Conservation (phyloP, 2,888 invertebrate species). For the Heliconius erato region DNA sequence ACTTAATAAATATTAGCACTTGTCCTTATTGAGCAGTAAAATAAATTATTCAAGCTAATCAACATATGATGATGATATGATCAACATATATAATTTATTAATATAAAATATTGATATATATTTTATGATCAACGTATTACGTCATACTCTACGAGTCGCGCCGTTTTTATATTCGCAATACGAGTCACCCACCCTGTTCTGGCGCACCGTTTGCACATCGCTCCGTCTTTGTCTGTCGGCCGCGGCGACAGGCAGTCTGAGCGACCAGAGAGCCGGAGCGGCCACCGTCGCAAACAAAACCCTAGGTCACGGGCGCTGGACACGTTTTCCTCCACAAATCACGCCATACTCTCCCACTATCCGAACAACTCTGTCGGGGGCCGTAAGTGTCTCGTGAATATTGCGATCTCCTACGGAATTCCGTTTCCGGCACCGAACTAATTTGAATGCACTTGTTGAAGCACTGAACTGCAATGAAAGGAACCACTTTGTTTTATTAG, state of each 20-base stretch:
- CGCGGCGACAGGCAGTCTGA: conserved; percentile 85
- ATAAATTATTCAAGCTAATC: conserved; percentile 34
- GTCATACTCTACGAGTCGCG: conserved; percentile 67
- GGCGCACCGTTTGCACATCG: conserved; percentile 62
- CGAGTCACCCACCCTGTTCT: conserved; percentile 68
- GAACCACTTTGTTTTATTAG: conserved; percentile 34
- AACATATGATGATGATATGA: conserved; percentile 42
- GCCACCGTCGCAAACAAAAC: conserved; percentile 78
- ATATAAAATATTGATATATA: conserved; percentile 61
- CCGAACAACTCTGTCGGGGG: conserved; percentile 48
- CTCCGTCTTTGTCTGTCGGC: conserved; percentile 71
- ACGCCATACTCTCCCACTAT: conserved; percentile 44
- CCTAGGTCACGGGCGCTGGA: conserved; percentile 79
- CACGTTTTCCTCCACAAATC: conserved; percentile 71
- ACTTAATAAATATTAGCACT: neutral
- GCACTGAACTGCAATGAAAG: conserved; percentile 42
- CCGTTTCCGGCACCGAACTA: conserved; percentile 54
- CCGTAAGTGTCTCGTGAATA: conserved; percentile 54
- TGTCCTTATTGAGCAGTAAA: conserved; percentile 29
- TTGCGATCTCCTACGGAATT: conserved; percentile 54
- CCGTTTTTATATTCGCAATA: conserved; percentile 73
- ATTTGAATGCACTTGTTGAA: conserved; percentile 49
- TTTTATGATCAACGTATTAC: conserved; percentile 69
- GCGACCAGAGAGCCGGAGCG: conserved; percentile 63
- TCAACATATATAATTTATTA: conserved; percentile 62